Percentiles rank a stretch among this genome's conserved stretches.
Conservation (phyloP, 2,888 invertebrate genomes). For the Troides oblongomaculatus region DNA sequence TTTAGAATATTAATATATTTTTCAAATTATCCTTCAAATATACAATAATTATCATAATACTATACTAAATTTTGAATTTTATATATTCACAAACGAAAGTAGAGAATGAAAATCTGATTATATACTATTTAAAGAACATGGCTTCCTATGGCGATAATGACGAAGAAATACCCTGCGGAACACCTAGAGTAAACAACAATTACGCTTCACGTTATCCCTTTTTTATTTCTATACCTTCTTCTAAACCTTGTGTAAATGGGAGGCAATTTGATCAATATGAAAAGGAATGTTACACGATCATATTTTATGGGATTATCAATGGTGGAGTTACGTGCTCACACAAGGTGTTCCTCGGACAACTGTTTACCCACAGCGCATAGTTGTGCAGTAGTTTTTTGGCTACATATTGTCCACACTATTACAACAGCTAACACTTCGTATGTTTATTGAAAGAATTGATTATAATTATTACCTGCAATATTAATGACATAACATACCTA, state of each 20-base stretch:
- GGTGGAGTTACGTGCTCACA: slow-evolving; percentile 32
- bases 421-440: background rate
- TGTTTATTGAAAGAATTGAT: too few relatives aligned
- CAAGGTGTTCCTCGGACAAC: slow-evolving; percentile 16
- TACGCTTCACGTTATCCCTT: slow-evolving; percentile 13
- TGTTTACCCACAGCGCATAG: background rate
- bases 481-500: background rate
- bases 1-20: too few relatives aligned
- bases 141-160: too few relatives aligned
- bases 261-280: slow-evolving; percentile 34
- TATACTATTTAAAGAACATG: too few relatives aligned
- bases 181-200: background rate
- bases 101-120: too few relatives aligned
- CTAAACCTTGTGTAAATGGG: slow-evolving; percentile 32
- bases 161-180: slow-evolving; percentile 16
- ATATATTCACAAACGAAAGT: too few relatives aligned
- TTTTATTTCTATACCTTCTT: slow-evolving; percentile 15
- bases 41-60: too few relatives aligned
- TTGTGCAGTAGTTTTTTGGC: background rate
- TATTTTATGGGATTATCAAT: slow-evolving; percentile 47
- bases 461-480: background rate
- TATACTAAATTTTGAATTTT: too few relatives aligned
- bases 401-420: background rate
- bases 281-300: slow-evolving; percentile 37
- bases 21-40: too few relatives aligned